Conservation (phyloP, 2,113 vertebrate species). For the Caranx ignobilis region DNA sequence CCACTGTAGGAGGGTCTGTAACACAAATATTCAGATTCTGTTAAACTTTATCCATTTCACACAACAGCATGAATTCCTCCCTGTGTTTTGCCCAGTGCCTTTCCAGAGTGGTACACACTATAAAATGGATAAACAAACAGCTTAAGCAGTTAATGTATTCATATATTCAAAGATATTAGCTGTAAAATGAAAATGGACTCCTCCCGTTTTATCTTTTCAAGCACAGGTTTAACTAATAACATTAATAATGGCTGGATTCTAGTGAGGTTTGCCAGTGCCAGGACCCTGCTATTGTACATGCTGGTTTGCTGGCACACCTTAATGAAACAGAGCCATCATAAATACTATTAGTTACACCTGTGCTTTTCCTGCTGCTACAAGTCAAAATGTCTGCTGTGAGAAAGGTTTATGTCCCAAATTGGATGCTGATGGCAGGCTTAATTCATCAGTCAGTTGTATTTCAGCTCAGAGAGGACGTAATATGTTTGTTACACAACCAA, state of each 20-base stretch:
- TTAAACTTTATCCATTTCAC: background rate
- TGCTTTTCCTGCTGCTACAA: constrained; percentile 36
- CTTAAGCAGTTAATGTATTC: background rate
- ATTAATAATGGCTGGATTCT: constrained; percentile 37
- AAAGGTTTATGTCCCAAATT: constrained; percentile 32
- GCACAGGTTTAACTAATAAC: constrained; percentile 16
- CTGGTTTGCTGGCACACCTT: constrained; percentile 49
- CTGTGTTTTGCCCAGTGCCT: too few species aligned
- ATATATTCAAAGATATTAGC: background rate
- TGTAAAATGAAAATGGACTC: background rate
- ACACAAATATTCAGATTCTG: background rate
- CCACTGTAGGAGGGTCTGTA: background rate
- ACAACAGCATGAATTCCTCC: background rate
- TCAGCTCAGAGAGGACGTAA: constrained; percentile 25
- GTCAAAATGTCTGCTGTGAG: constrained; percentile 34
- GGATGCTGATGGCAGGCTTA: constrained; percentile 5
- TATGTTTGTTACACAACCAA: constrained; percentile 46
- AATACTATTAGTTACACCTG: constrained; percentile 48
- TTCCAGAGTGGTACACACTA: too few species aligned
- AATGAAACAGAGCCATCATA: constrained; percentile 30
- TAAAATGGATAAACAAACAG: too few species aligned
- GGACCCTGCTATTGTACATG: constrained; percentile 26
- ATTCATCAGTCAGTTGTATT: constrained; percentile 46
- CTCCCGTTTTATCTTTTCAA: constrained; percentile 18
- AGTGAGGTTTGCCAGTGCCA: constrained; percentile 32